Percentiles rank a stretch among this genome's conserved stretches.
Conservation (phyloP, 1,140 invertebrate genomes). For the Eumeta japonica region DNA sequence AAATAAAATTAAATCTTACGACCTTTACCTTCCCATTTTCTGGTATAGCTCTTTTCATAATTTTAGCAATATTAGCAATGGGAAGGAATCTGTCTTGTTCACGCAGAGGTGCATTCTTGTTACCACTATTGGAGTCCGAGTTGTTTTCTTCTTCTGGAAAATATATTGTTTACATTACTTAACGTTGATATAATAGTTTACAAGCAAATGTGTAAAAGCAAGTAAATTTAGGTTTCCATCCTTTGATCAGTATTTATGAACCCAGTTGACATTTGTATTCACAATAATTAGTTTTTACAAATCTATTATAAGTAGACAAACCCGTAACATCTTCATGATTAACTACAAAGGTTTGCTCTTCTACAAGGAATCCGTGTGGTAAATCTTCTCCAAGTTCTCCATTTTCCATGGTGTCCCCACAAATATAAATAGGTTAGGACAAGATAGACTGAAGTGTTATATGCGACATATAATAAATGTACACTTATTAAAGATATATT, state of each 20-base stretch:
- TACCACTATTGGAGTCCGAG: constrained; percentile 70
- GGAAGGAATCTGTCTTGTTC: constrained; percentile 96
- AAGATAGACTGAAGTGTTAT: too few relatives aligned
- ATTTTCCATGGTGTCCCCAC: constrained; percentile 44
- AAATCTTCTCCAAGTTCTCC: constrained; percentile 42
- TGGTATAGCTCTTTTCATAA: constrained; percentile 98
- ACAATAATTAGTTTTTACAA: too few relatives aligned
- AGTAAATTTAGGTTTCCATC: not conserved
- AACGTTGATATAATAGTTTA: too few relatives aligned
- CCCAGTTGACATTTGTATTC: too few relatives aligned
- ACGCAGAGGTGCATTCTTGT: constrained; percentile 64
- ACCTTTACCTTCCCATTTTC: constrained; percentile 89
- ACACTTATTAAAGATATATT: too few relatives aligned
- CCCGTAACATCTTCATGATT: constrained; percentile 41
- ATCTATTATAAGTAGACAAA: too few relatives aligned
- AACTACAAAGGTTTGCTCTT: constrained; percentile 40
- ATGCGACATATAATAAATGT: too few relatives aligned
- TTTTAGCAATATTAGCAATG: constrained; percentile 97
- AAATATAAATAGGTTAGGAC: too few relatives aligned
- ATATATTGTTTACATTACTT: constrained; percentile 8
- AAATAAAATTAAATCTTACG: too few relatives aligned
- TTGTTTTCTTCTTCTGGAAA: constrained; percentile 63
- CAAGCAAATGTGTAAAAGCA: not conserved
- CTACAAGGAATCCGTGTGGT: constrained; percentile 37
- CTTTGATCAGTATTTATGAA: too few relatives aligned